These are phyloP conservation scores for Ictidomys tridecemlineatus DNA, from an alignment of 2,113 vertebrate genomes.

Conservation along the genomic window DNA sequence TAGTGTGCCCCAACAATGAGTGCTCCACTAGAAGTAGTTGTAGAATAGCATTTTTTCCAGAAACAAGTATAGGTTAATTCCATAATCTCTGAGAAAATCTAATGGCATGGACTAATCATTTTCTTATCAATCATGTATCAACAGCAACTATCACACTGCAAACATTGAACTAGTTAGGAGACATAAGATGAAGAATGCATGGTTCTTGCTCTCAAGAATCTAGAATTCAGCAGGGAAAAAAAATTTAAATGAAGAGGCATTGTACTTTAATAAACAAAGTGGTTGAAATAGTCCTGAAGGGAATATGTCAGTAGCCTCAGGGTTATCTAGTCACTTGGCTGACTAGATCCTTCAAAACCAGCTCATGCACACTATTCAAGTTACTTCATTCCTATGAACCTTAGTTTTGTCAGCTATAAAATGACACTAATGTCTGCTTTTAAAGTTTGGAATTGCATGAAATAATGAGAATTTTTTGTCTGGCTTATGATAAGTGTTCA, in stretches of 20 bases:
- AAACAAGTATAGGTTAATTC: neutral
- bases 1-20: neutral
- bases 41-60: neutral
- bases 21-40: neutral
- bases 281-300: neutral
- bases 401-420: constrained; percentile 49
- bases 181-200: neutral
- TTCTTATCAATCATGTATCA: neutral
- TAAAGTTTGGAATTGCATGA: neutral
- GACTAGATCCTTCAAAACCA: neutral
- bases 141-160: neutral
- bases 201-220: neutral
- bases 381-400: neutral
- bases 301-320: neutral
- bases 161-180: neutral
- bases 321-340: neutral
- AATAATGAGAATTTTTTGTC: constrained; percentile 1
- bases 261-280: neutral
- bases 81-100: neutral
- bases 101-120: neutral
- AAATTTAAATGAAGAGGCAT: neutral
- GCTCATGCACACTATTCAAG: neutral
- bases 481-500: constrained; percentile 32
- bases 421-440: neutral
- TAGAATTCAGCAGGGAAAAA: constrained; percentile 16